Percentiles rank a stretch among this genome's conserved stretches.
Conservation (phyloP, 2,797 vertebrate genomes). For the Danio choprae region DNA sequence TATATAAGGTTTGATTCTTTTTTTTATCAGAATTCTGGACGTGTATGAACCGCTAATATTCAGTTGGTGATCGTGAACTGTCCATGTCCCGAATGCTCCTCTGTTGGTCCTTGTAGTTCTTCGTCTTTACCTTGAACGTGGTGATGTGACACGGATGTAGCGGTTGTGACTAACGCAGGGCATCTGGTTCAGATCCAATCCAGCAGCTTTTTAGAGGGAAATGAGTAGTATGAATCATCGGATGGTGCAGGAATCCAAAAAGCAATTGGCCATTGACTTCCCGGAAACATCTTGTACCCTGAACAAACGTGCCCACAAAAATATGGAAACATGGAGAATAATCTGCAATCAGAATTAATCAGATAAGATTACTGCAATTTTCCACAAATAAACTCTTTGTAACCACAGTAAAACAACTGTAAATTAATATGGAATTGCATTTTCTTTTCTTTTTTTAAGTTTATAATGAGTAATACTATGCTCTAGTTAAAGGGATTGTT, state of each 20-base stretch:
- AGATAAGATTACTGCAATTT: background rate
- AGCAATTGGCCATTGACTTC: conserved; percentile 24
- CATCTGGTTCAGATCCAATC: conserved; percentile 40
- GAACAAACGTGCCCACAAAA: too few relatives aligned
- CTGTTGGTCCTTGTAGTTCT: background rate
- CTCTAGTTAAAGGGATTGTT: background rate
- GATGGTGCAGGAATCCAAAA: conserved; percentile 5
- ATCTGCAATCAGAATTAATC: background rate
- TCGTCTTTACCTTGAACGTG: background rate
- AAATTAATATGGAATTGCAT: background rate
- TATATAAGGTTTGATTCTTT: too few relatives aligned
- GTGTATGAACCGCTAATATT: background rate
- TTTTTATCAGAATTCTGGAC: background rate
- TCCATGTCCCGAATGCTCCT: background rate
- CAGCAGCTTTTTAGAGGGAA: background rate
- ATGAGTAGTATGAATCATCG: conserved; percentile 39
- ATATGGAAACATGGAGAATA: background rate
- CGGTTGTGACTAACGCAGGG: conserved; percentile 28
- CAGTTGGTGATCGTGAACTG: background rate
- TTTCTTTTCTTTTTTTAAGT: background rate
- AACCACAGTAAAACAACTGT: background rate
- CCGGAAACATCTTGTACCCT: conserved; percentile 21
- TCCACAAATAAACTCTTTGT: background rate
- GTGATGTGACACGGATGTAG: background rate
- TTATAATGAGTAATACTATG: background rate